Evolutionary conservation across 2,113 vertebrate genomes (phyloP), one percentile per base, ranked within the genome.

Genomic region (Carassius gibelio): DNA sequence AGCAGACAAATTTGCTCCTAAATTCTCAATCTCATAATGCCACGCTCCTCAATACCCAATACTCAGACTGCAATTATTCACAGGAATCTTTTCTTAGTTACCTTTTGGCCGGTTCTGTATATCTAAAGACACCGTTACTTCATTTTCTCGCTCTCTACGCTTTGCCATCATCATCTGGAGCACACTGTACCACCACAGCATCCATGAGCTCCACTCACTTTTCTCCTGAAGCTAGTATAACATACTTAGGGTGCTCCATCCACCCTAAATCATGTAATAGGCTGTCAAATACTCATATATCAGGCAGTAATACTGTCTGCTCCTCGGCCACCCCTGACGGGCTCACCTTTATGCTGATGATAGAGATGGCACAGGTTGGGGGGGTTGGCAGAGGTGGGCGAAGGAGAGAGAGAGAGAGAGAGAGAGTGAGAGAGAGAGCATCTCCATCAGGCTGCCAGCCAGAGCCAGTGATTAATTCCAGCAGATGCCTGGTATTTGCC

Each of bases 311-410:
- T 55, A 42, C 64, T 82, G 66, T 82, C 81, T 72, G 76, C 87
- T 89, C 84, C 80, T 81, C 34, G 59, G 71, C 59, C 55, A 81
- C 82, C 84, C 72, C 83, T 26, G 66, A 85, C 85, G 79, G 83
- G 82, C 86, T 87, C 92, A 93, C 91, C 92, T 94, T 92, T 90
- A 90, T 89, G 90, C 88, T 91, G 90, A 93, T 90, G 68, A 30
- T 36, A 84, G 89, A 90, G 90, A 90, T 91, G 90, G 88, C 90
- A 89, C 86, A 74, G 85, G 11, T 9, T 86, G 75, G 89, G 89
- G 84, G 85, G 85, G 89, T 69, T 75, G 88, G 88, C 78, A 88
- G 71, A 77, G 81, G 83, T 82, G 81, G 87, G 87, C 26, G 81
- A 85, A 84, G 50, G 8, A 69, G 23, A 80, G 76, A 74, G 82